Conservation (phyloP, 2,113 vertebrate genomes). For the Ancistrus triradiatus region DNA sequence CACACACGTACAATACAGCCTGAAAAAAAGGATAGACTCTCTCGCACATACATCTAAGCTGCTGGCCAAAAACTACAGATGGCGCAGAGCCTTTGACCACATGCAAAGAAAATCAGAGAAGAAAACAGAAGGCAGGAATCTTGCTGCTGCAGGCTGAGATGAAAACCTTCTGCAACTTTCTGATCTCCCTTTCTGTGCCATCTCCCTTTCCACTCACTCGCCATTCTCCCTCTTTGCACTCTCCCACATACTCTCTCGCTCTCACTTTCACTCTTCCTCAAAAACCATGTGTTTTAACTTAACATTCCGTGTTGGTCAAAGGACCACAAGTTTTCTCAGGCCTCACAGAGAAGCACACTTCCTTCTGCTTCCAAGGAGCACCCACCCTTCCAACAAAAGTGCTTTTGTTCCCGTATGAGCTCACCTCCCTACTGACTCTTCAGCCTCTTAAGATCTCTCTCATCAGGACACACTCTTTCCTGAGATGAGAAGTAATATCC, state of each 20-base stretch:
- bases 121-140: conserved; percentile 33
- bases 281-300: conserved; percentile 69
- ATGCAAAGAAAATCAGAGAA: conserved; percentile 24
- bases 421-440: conserved; percentile 20
- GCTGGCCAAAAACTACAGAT: conserved; percentile 18
- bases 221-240: conserved; percentile 17
- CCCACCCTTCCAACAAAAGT: conserved; percentile 19
- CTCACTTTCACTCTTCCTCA: conserved; percentile 43
- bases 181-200: conserved; percentile 18
- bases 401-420: conserved; percentile 10
- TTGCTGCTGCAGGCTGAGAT: conserved; percentile 11
- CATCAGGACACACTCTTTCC: conserved; percentile 3
- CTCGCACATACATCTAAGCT: not conserved
- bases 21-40: not conserved
- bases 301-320: conserved; percentile 55
- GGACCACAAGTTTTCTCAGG: not conserved
- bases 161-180: conserved; percentile 22
- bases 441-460: conserved; percentile 13
- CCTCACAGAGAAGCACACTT: conserved; percentile 4
- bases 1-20: not conserved
- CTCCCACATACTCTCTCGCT: not conserved
- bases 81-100: conserved; percentile 18
- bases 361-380: too few species aligned
- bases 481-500: conserved; percentile 18
- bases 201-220: not conserved